Evolutionary conservation across 37 sponge, comb jelly and placozoan genomes (phyloP).

Genomic region (Beroe ovata): DNA sequence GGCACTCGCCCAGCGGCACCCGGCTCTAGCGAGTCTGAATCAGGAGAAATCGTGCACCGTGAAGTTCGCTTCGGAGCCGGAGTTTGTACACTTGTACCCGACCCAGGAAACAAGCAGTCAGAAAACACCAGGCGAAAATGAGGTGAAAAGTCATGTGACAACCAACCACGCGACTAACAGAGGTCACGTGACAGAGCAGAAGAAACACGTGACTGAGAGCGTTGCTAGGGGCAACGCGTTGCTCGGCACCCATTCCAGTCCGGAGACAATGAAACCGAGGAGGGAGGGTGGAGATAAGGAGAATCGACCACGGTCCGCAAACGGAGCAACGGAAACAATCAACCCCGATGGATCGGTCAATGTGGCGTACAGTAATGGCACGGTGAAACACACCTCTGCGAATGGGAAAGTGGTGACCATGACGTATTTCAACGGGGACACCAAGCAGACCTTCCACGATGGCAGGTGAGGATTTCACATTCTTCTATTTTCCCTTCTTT

Average conservation of each 20-base stretch:
- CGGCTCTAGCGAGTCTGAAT: not conserved
- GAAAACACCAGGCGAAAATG: no score
- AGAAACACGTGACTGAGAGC: no score
- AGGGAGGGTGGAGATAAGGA: no score
- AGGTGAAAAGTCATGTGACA: not conserved
- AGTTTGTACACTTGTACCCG: no score
- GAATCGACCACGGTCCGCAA: no score
- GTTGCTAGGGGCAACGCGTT: no score
- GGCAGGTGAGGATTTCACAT: conserved; percentile 55
- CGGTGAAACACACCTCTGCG: conserved; percentile 18
- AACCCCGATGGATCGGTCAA: conserved; percentile 46
- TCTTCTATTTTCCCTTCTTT: no score
- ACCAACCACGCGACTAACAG: not conserved
- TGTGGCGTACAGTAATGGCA: conserved; percentile 36
- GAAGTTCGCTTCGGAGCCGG: not conserved
- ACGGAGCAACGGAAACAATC: not conserved
- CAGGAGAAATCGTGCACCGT: not conserved
- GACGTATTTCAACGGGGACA: conserved; percentile 65
- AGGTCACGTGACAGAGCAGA: not conserved
- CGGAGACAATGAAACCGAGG: no score
- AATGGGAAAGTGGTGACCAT: conserved; percentile 51
- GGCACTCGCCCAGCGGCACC: not conserved
- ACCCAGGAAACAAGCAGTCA: no score
- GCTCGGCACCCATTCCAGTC: no score
- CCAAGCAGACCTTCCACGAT: conserved; percentile 54